Base-by-base conservation (phyloP, 2,888 invertebrate species). In the Parnassius apollo region DNA sequence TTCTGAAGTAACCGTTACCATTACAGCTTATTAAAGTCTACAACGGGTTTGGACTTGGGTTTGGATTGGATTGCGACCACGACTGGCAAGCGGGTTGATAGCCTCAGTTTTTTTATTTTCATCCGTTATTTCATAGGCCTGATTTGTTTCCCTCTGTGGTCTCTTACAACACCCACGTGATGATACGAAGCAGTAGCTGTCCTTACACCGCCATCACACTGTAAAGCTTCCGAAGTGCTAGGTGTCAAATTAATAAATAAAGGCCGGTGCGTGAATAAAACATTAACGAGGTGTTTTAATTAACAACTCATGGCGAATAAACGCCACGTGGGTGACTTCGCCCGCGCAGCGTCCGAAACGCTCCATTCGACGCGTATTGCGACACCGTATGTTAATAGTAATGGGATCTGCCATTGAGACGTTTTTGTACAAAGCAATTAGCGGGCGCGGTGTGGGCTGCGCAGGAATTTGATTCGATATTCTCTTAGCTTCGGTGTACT, bases 361-460 rank as follows among this genome's bases (percentile, higher is more conserved):
- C 42, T 44, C 12, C 22, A 10, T 2, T 10, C 44, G 45, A 12
- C 9, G 35, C 18, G 42, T 8, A 71, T 74, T 77, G 75, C 74
- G 80, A 78, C 78, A 75, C 75, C 68, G 71, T 75, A 85, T 85
- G 84, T 82, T 82, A 86, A 86, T 84, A 73, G 79, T 77, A 76
- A 76, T 75, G 70, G 66, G 71, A 62, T 65, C 71, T 77, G 84
- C 82, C 82, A 85, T 85, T 82, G 80, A 78, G 70, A 69, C 67
- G 78, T 84, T 86, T 85, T 86, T 83, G 73, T 81, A 71, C 54
- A 68, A 74, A 70, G 69, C 73, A 72, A 78, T 80, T 78, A 78
- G 71, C 35, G 54, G 64, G 25, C 56, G 63, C 65, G 25, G 71
- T 70, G 83, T 83, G 79, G 83, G 83, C 59, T 49, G 60, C 9